Conservation (phyloP, 2,113 vertebrate species). For the Seriola dumerili region DNA sequence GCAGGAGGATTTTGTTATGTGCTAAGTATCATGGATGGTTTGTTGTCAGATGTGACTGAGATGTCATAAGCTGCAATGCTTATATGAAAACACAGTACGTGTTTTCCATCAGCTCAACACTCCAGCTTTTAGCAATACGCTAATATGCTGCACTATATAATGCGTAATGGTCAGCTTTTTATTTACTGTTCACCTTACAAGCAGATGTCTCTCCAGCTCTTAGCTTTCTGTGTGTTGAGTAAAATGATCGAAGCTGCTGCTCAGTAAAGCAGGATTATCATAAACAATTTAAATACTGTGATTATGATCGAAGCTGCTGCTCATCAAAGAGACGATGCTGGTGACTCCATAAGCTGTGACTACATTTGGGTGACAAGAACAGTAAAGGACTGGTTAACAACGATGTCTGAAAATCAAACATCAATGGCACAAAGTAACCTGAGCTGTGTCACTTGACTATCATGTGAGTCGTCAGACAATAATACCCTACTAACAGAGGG, state of each 20-base stretch:
- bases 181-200: not conserved
- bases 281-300: not conserved
- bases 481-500: constrained; percentile 10
- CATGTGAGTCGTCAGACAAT: constrained; percentile 57
- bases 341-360: too few relatives aligned
- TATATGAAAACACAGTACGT: not conserved
- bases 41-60: not conserved
- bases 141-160: not conserved
- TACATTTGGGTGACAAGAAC: not conserved
- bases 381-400: not conserved
- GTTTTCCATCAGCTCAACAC: not conserved
- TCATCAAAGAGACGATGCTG: not conserved
- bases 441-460: constrained; percentile 58
- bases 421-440: constrained; percentile 29
- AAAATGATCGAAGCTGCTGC: not conserved
- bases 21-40: too few relatives aligned
- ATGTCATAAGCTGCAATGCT: not conserved
- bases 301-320: too few relatives aligned
- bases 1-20: not conserved
- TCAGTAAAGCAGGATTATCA: not conserved
- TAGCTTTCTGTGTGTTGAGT: not conserved
- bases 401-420: constrained; percentile 5
- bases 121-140: not conserved
- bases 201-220: not conserved
- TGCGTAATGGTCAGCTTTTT: not conserved